A percentile compares a stretch with the other conserved stretches of the same genome.
phyloP scores from a whole-genome alignment of 2,113 vertebrate genomes.

The Atlantisia rogersi region DNA sequence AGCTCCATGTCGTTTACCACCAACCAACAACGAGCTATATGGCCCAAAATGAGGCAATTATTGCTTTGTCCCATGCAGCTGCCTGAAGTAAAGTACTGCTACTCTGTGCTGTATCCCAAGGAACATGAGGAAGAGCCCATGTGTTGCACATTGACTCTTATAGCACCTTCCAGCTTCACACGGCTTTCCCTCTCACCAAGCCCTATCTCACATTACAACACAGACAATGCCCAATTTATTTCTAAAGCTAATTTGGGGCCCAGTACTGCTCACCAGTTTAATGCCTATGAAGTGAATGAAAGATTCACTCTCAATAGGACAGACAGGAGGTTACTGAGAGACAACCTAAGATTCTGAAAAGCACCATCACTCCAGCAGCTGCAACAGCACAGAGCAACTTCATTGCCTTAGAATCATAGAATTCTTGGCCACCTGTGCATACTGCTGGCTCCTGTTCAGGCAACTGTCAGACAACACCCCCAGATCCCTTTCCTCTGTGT shows the following conservation, averaged over 20 bases:
- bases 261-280: not conserved
- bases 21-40: not conserved
- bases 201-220: fast-evolving
- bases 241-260: not conserved
- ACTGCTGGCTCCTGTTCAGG: too few species aligned
- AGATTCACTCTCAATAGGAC: not conserved
- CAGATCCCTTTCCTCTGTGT: too few species aligned
- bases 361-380: not conserved
- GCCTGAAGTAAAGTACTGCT: not conserved
- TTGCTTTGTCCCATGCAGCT: not conserved
- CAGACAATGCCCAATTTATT: not conserved
- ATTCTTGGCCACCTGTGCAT: too few species aligned
- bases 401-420: not conserved
- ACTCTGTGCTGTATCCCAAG: not conserved
- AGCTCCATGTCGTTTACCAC: not conserved
- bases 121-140: not conserved
- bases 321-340: not conserved
- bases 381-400: not conserved
- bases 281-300: not conserved
- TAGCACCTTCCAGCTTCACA: not conserved
- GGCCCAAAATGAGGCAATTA: not conserved
- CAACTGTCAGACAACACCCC: too few species aligned
- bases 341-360: not conserved
- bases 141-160: not conserved
- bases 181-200: not conserved